phyloP scores from a whole-genome alignment of 2,888 invertebrate species.

The Schizotus pectinicornis region DNA sequence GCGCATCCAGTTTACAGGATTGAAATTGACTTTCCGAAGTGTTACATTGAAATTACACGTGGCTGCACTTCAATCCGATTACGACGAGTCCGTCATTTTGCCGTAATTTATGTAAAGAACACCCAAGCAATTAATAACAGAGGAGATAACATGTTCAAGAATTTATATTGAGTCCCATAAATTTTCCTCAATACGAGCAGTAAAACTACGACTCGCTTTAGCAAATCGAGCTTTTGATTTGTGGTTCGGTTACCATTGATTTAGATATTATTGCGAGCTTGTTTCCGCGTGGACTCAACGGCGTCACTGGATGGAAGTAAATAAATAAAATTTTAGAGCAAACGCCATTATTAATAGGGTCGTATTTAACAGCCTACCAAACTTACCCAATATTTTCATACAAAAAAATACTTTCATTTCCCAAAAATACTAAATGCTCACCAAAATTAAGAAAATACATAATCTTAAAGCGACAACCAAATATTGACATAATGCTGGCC shows the following conservation, averaged over 20 bases:
- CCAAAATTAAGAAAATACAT: too few species aligned
- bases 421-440: too few species aligned
- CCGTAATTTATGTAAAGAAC: constrained; percentile 23
- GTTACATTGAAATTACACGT: constrained; percentile 32
- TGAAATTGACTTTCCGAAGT: constrained; percentile 38
- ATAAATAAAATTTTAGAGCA: constrained; percentile 13
- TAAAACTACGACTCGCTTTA: constrained; percentile 31
- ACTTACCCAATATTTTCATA: too few species aligned
- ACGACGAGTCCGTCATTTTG: constrained; percentile 14
- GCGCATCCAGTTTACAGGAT: constrained; percentile 36
- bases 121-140: constrained; percentile 20
- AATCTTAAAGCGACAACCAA: too few species aligned
- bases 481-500: too few species aligned
- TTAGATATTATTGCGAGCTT: too few species aligned
- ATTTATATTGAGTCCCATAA: constrained; percentile 9
- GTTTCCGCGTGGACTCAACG: neutral
- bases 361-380: too few species aligned
- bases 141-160: constrained; percentile 14
- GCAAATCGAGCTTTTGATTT: constrained; percentile 38
- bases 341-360: constrained; percentile 10
- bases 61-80: constrained; percentile 23
- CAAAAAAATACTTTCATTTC: too few species aligned
- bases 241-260: constrained; percentile 37
- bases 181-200: neutral
- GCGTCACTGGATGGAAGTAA: constrained; percentile 27